Percentiles rank a stretch among this genome's conserved stretches.
phyloP scores from a whole-genome alignment of 2,797 vertebrate species.

The Danionella dracula region DNA sequence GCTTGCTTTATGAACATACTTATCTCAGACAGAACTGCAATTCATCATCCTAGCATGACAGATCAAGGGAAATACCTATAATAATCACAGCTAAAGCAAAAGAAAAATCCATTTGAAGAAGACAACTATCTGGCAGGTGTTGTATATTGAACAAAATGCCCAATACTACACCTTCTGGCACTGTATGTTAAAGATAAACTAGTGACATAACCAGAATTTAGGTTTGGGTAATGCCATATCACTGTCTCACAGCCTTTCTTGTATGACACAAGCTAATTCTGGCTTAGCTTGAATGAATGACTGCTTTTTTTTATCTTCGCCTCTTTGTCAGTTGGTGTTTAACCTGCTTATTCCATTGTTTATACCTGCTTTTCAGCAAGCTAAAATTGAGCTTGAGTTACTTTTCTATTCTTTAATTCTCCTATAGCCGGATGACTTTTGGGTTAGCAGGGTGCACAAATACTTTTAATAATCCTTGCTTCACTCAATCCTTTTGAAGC shows the following conservation, averaged over 20 bases:
- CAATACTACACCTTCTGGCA: constrained; percentile 1
- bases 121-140: not conserved
- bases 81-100: not conserved
- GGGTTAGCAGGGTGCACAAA: constrained; percentile 64
- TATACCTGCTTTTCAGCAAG: constrained; percentile 57
- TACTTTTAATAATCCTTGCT: constrained; percentile 73
- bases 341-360: constrained; percentile 56
- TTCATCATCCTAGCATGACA: constrained; percentile 10
- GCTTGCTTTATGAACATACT: not conserved
- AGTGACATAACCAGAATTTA: constrained; percentile 16
- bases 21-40: constrained; percentile 5
- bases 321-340: constrained; percentile 32
- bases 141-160: constrained; percentile 8
- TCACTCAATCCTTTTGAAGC: constrained; percentile 68
- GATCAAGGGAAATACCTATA: not conserved
- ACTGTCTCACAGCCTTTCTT: constrained; percentile 45
- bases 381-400: constrained; percentile 67
- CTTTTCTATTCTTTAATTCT: not conserved
- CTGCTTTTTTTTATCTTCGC: constrained; percentile 49
- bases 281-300: constrained; percentile 57
- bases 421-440: constrained; percentile 64
- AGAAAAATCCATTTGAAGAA: not conserved
- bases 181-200: constrained; percentile 22
- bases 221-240: constrained; percentile 11
- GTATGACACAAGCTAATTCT: constrained; percentile 61